Percentiles rank a stretch among this genome's conserved stretches.
phyloP scores from a whole-genome alignment of 2,888 invertebrate genomes.

The Pseudoips prasinana region DNA sequence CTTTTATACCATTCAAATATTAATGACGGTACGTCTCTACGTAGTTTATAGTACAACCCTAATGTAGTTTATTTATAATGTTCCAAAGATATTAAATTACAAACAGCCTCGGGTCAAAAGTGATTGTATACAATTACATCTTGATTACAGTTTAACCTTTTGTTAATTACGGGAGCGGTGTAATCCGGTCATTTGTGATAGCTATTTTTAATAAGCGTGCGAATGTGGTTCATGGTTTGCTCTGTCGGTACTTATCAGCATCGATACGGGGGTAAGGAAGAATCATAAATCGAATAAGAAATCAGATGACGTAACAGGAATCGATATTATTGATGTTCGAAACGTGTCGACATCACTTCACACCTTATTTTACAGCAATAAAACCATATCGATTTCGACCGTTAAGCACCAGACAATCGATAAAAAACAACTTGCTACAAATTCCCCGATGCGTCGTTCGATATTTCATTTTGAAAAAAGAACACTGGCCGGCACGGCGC shows the following conservation, averaged over 20 bases:
- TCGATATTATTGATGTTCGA: slow-evolving; percentile 37
- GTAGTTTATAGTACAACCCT: slow-evolving; percentile 25
- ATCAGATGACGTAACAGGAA: slow-evolving; percentile 33
- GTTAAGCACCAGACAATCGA: slow-evolving; percentile 46
- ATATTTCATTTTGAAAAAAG: slow-evolving; percentile 46
- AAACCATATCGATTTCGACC: slow-evolving; percentile 53
- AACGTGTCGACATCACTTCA: slow-evolving; percentile 61
- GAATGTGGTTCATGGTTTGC: slow-evolving; percentile 22
- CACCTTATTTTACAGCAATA: slow-evolving; percentile 55
- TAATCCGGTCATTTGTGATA: slow-evolving; percentile 34
- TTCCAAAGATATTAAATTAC: slow-evolving; percentile 55
- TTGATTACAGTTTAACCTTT: slow-evolving; percentile 63
- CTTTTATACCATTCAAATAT: too few relatives aligned
- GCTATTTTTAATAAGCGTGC: slow-evolving; percentile 37
- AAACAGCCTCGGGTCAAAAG: slow-evolving; percentile 47
- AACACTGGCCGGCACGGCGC: slow-evolving; percentile 38
- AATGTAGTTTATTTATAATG: slow-evolving; percentile 44
- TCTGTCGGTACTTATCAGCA: not conserved
- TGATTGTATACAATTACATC: slow-evolving; percentile 59
- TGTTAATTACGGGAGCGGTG: slow-evolving; percentile 52
- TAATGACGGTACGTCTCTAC: not conserved
- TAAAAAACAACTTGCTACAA: slow-evolving; percentile 41
- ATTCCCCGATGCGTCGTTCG: slow-evolving; percentile 39
- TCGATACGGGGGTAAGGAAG: slow-evolving; percentile 2
- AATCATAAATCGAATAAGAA: slow-evolving; percentile 21